Evolutionary conservation across 2,888 invertebrate genomes (phyloP).

Genomic region (Harpagoxenus sublaevis): DNA sequence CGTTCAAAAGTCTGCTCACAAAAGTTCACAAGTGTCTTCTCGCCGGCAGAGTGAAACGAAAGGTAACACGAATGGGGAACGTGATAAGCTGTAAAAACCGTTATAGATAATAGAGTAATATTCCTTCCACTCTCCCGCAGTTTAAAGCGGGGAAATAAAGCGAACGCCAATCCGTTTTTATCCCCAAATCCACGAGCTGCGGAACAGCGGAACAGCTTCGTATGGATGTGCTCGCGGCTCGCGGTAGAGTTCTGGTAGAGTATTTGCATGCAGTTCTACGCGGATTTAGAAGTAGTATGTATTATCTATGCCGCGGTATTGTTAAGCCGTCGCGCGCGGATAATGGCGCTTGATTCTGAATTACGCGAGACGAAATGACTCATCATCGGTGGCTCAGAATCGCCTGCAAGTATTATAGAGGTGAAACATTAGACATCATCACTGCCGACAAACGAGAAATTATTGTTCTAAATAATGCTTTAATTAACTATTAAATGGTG

Average conservation of each 20-base stretch:
- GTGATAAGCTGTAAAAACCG: conserved; percentile 49
- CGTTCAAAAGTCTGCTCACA: neutral
- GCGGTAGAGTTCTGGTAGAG: neutral
- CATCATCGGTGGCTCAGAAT: conserved; percentile 18
- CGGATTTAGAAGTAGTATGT: conserved; percentile 37
- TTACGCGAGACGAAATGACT: conserved; percentile 23
- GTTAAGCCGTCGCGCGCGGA: conserved; percentile 38
- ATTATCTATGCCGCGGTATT: conserved; percentile 38
- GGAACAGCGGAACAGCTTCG: conserved; percentile 4
- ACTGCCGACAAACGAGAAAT: conserved; percentile 13
- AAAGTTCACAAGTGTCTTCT: conserved; percentile 14
- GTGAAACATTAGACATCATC: conserved; percentile 1
- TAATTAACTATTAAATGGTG: conserved; percentile 27
- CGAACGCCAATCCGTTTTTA: conserved; percentile 47
- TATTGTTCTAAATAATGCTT: conserved; percentile 30
- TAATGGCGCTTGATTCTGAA: conserved; percentile 42
- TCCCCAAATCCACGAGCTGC: conserved; percentile 39
- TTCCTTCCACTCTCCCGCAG: conserved; percentile 11
- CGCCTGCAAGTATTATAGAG: neutral
- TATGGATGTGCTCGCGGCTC: neutral
- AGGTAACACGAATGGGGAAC: conserved; percentile 17
- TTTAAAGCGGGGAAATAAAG: conserved; percentile 42
- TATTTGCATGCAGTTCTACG: conserved; percentile 30
- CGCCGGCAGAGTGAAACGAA: neutral
- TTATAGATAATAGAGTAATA: conserved; percentile 51